Percentiles rank a stretch among this genome's conserved stretches.
phyloP scores from a whole-genome alignment of 1,140 invertebrate genomes.

The Zaprionus ghesquierei region DNA sequence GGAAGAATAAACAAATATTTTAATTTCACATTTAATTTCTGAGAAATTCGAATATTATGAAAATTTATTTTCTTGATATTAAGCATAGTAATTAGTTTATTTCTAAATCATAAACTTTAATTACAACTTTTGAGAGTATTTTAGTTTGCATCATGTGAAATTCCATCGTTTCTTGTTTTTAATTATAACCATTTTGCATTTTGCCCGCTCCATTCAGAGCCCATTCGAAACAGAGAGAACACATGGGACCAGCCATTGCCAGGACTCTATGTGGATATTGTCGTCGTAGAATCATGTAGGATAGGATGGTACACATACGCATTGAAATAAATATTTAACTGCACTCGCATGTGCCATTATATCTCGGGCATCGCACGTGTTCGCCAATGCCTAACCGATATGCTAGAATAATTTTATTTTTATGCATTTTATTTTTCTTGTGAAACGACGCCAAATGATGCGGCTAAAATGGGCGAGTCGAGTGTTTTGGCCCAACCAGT shows the following conservation, averaged over 20 bases:
- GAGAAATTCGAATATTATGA: too few species aligned
- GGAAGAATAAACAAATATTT: too few species aligned
- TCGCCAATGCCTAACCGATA: conserved; percentile 38
- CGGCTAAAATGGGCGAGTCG: conserved; percentile 29
- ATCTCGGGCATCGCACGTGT: conserved; percentile 33
- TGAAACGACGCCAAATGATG: conserved; percentile 37
- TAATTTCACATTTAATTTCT: too few species aligned
- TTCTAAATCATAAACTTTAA: not conserved
- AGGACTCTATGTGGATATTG: conserved; percentile 17
- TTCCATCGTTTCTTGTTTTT: not conserved
- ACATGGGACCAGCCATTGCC: conserved; percentile 20
- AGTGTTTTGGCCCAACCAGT: conserved; percentile 3
- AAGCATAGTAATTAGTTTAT: too few species aligned
- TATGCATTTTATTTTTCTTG: conserved; percentile 2
- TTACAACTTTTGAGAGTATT: not conserved
- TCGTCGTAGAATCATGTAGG: conserved; percentile 9
- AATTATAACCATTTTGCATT: conserved; percentile 26
- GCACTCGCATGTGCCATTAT: conserved; percentile 14
- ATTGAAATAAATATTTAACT: not conserved
- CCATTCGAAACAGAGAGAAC: conserved; percentile 33
- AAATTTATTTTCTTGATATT: too few species aligned
- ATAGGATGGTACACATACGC: too few species aligned
- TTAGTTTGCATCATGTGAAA: not conserved
- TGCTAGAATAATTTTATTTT: conserved; percentile 47
- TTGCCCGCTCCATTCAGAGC: not conserved